These are phyloP conservation scores for Ceratosolen solmsi DNA, from an alignment of 1,140 invertebrate genomes.

Conservation along the genomic window DNA sequence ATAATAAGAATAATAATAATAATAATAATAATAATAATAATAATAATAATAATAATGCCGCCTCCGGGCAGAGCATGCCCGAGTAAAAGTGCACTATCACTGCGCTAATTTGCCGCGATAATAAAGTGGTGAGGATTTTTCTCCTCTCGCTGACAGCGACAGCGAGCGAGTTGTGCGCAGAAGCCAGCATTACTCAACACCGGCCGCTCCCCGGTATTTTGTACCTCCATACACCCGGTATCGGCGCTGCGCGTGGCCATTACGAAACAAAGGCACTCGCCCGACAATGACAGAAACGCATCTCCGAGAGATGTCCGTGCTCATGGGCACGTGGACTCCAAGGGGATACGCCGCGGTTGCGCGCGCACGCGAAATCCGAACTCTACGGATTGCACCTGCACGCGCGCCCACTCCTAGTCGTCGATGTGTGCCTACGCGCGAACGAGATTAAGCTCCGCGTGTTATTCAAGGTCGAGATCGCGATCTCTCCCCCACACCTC, in stretches of 20 bases:
- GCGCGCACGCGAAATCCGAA: not conserved
- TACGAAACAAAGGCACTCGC: not conserved
- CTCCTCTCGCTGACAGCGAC: not conserved
- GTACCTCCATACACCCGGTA: not conserved
- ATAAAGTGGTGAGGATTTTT: not conserved
- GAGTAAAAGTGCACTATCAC: constrained; percentile 5
- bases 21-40: no score
- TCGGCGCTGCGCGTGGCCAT: not conserved
- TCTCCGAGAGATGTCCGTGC: not conserved
- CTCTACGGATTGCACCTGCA: not conserved
- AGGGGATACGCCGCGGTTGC: no score
- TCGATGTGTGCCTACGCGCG: not conserved
- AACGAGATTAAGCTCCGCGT: not conserved
- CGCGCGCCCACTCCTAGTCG: not conserved
- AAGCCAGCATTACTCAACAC: not conserved
- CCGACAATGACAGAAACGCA: not conserved
- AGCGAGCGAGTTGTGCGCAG: not conserved
- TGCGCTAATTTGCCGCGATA: not conserved
- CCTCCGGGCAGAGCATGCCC: not conserved
- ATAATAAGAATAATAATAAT: no score
- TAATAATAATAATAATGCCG: not conserved
- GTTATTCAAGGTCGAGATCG: constrained; percentile 32
- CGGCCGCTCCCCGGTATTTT: not conserved
- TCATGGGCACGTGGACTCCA: not conserved
- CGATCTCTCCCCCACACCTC: not conserved